phyloP scores from a whole-genome alignment of 2,797 vertebrate species.

The Melanotaenia nigrans region DNA sequence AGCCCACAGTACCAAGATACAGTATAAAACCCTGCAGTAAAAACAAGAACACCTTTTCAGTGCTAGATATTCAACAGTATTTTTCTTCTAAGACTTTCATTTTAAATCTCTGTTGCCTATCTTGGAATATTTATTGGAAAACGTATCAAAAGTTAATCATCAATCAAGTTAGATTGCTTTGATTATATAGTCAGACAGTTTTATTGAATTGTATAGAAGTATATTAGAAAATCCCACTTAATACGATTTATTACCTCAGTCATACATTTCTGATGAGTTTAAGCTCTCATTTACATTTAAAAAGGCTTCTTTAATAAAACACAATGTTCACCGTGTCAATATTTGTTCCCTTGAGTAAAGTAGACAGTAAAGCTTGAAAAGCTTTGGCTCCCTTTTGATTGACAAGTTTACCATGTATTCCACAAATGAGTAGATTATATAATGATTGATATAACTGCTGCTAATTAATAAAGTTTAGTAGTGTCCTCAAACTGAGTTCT shows the following conservation, averaged over 20 bases:
- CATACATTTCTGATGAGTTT: not conserved
- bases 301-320: not conserved
- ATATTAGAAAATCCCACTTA: not conserved
- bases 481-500: not conserved
- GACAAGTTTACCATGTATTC: not conserved
- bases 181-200: not conserved
- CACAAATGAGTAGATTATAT: not conserved
- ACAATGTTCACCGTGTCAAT: not conserved
- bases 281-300: not conserved
- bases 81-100: too few relatives aligned
- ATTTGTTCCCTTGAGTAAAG: not conserved
- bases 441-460: not conserved
- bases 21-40: too few relatives aligned
- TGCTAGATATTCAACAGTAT: too few relatives aligned
- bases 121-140: not conserved
- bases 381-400: not conserved
- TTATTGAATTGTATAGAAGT: not conserved
- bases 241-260: not conserved
- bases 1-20: not conserved
- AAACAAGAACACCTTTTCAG: too few relatives aligned
- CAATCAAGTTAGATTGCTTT: not conserved
- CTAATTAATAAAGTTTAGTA: not conserved
- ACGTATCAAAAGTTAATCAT: not conserved
- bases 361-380: not conserved
- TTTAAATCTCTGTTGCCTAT: not conserved